phyloP scores from a whole-genome alignment of 2,797 vertebrate species.

The Chromis chromis region DNA sequence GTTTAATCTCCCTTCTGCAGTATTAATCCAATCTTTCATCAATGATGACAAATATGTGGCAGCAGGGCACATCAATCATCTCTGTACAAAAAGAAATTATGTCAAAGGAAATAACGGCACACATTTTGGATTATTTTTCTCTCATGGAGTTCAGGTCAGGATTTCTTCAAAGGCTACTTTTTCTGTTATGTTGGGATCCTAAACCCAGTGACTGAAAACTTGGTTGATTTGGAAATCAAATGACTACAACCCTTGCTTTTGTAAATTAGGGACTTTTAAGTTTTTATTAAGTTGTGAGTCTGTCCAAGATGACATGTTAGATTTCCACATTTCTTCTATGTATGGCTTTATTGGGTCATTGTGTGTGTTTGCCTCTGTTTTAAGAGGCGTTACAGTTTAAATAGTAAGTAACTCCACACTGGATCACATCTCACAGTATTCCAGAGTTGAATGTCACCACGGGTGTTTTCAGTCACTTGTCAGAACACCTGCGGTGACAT shows the following conservation, averaged over 20 bases:
- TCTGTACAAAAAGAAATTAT: conserved; percentile 2
- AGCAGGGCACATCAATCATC: background rate
- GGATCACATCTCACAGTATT: background rate
- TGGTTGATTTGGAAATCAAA: background rate
- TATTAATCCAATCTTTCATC: conserved; percentile 36
- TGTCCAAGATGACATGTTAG: conserved; percentile 20
- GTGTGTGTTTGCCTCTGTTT: conserved; percentile 76
- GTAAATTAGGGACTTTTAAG: conserved; percentile 10
- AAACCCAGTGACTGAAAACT: background rate
- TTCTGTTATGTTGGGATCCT: background rate
- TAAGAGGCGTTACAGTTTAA: conserved; percentile 68
- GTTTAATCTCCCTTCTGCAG: conserved; percentile 34
- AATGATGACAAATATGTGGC: conserved; percentile 1
- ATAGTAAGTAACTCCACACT: conserved; percentile 31
- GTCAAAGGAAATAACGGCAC: background rate
- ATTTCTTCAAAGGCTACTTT: background rate
- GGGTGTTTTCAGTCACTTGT: background rate
- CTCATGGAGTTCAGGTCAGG: conserved; percentile 6
- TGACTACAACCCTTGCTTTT: conserved; percentile 1
- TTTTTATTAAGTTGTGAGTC: conserved; percentile 33
- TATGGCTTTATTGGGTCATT: conserved; percentile 41
- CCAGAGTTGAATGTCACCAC: background rate
- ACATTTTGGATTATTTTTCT: background rate
- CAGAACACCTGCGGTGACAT: background rate
- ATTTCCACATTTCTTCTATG: conserved; percentile 29